phyloP scores from a whole-genome alignment of 1,140 invertebrate genomes.

The Penaeus indicus region DNA sequence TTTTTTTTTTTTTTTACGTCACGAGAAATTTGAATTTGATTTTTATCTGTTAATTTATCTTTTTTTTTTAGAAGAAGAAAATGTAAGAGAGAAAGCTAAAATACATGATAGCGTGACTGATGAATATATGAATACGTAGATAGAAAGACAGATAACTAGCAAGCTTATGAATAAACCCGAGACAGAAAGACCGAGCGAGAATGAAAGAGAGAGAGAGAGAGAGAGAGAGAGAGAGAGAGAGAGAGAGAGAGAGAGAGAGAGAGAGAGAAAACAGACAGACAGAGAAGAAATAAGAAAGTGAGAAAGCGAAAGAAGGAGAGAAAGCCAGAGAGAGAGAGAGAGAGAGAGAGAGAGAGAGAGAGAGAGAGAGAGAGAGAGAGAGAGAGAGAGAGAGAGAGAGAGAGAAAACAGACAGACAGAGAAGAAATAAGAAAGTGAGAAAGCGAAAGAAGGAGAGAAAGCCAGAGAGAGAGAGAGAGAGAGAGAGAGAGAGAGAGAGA shows the following conservation, averaged over 20 bases:
- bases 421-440: background rate
- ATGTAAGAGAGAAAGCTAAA: too few relatives aligned
- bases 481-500: background rate
- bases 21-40: too few relatives aligned
- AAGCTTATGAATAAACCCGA: too few relatives aligned
- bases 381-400: background rate
- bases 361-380: background rate
- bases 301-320: background rate
- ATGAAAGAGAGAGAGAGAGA: background rate
- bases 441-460: too few relatives aligned
- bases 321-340: background rate
- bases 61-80: too few relatives aligned
- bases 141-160: background rate
- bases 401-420: too few relatives aligned
- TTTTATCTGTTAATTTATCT: too few relatives aligned
- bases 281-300: background rate
- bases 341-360: background rate
- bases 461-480: background rate
- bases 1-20: too few relatives aligned
- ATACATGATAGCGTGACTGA: too few relatives aligned
- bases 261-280: background rate
- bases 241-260: slow-evolving; percentile 17
- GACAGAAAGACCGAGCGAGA: background rate
- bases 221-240: background rate
- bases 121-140: too few relatives aligned